These are phyloP conservation scores for Raja brachyura DNA, from an alignment of 2,113 vertebrate species.

Conservation along the genomic window DNA sequence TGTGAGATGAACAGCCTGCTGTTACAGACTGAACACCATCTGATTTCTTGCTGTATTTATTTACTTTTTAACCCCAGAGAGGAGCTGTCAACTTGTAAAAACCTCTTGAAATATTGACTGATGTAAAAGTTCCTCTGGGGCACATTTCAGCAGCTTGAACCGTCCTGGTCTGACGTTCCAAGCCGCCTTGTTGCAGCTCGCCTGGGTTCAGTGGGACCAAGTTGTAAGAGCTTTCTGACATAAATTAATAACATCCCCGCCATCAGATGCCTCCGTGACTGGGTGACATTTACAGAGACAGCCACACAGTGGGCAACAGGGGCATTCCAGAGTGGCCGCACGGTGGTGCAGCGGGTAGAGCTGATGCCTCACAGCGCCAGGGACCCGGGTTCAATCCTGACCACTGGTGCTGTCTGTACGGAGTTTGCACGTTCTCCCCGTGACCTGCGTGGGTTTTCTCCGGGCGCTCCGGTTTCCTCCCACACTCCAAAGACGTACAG, in stretches of 20 bases:
- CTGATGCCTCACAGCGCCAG: too few species aligned
- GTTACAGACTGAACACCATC: background rate
- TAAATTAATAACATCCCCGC: conserved; percentile 35
- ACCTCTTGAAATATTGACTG: conserved; percentile 24
- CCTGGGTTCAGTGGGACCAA: background rate
- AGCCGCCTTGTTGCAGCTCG: background rate
- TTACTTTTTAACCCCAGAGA: conserved; percentile 17
- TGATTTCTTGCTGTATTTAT: conserved; percentile 20
- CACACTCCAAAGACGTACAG: too few species aligned
- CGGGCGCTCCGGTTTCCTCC: too few species aligned
- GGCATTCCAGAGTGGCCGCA: too few species aligned
- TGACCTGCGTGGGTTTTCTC: too few species aligned
- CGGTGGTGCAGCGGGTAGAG: too few species aligned
- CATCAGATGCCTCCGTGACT: background rate
- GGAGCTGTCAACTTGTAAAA: conserved; percentile 24
- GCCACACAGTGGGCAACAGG: too few species aligned
- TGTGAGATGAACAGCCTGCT: background rate
- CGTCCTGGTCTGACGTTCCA: background rate
- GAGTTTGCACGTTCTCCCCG: too few species aligned
- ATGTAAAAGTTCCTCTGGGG: conserved; percentile 14
- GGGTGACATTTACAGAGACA: background rate
- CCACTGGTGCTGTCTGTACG: too few species aligned
- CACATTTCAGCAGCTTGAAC: conserved; percentile 17
- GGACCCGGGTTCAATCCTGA: too few species aligned
- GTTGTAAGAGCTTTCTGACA: background rate